These are phyloP conservation scores for Camponotus floridanus DNA, from an alignment of 1,140 invertebrate genomes.

Conservation along the genomic window DNA sequence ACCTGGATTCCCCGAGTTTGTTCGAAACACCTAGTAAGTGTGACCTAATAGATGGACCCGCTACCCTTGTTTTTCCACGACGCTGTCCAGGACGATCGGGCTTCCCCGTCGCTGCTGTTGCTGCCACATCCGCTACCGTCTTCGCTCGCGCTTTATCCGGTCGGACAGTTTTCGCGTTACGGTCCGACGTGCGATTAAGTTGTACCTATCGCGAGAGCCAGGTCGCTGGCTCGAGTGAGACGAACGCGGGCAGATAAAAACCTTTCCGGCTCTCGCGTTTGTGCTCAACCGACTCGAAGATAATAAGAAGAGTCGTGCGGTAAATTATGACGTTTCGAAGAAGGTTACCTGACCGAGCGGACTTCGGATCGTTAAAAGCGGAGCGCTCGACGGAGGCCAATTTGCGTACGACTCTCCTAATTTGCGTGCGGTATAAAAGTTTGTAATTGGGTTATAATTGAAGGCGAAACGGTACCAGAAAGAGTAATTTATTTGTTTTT, in stretches of 20 bases:
- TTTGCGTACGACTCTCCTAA: constrained; percentile 30
- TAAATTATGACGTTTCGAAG: constrained; percentile 57
- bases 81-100: background rate
- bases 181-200: constrained; percentile 56
- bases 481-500: background rate
- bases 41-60: constrained; percentile 36
- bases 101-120: background rate
- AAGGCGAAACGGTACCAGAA: background rate
- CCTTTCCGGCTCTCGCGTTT: background rate
- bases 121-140: background rate
- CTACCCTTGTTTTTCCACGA: constrained; percentile 39
- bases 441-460: constrained; percentile 36
- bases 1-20: constrained; percentile 30
- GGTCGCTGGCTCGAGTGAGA: background rate
- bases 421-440: background rate
- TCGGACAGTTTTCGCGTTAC: constrained; percentile 40
- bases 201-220: constrained; percentile 34
- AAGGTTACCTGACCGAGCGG: constrained; percentile 19
- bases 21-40: constrained; percentile 9
- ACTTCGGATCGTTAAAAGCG: constrained; percentile 39
- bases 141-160: constrained; percentile 37
- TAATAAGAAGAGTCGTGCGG: constrained; percentile 52
- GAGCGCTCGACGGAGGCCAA: constrained; percentile 15
- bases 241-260: constrained; percentile 37
- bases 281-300: constrained; percentile 30